Evolutionary conservation across 1,140 invertebrate species (phyloP).

Genomic region (Bombus pascuorum): DNA sequence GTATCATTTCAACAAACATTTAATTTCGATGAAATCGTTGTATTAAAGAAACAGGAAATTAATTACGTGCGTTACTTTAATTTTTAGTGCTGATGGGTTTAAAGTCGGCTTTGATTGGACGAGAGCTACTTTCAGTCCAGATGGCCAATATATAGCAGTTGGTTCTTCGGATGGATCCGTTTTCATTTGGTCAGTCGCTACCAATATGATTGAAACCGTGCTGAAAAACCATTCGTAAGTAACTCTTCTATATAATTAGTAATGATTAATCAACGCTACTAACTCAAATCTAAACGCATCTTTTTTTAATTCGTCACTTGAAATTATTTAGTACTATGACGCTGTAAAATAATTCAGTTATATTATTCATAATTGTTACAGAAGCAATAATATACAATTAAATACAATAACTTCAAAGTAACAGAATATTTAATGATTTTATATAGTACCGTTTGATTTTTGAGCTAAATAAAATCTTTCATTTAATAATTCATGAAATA

Average conservation of each 20-base stretch:
- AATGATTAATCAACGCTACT: neutral
- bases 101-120: slow-evolving; percentile 97
- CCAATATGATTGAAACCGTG: slow-evolving; percentile 89
- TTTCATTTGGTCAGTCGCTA: slow-evolving; percentile 94
- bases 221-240: slow-evolving; percentile 96
- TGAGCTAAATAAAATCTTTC: neutral
- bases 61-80: neutral
- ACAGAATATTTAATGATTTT: too few species aligned
- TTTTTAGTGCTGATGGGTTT: slow-evolving; percentile 94
- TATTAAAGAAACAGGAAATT: too few species aligned
- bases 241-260: neutral
- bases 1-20: neutral
- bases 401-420: neutral
- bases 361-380: too few species aligned
- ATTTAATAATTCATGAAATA: neutral
- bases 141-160: slow-evolving; percentile 93
- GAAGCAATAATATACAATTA: too few species aligned
- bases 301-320: neutral
- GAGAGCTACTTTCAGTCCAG: slow-evolving; percentile 95
- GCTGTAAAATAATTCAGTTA: neutral
- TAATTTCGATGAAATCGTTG: neutral
- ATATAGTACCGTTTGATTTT: neutral
- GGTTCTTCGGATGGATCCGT: slow-evolving; percentile 95
- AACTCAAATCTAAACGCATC: neutral
- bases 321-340: neutral